A percentile compares a stretch with the other conserved stretches of the same genome.
Evolutionary conservation across 1,140 invertebrate genomes (phyloP).

Genomic region (Atopsyche davidsoni): DNA sequence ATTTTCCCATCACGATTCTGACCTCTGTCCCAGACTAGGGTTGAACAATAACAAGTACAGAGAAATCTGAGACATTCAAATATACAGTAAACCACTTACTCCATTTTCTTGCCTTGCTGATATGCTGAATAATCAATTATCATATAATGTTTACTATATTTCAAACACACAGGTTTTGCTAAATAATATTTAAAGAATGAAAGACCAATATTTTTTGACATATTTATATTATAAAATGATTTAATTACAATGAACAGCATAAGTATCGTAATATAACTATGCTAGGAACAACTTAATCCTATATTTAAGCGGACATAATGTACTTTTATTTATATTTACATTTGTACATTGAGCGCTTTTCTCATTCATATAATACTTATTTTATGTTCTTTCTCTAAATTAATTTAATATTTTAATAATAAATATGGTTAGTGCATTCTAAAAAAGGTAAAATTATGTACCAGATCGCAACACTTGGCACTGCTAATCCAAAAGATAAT

Average conservation of each 20-base stretch:
- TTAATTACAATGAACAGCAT: slow-evolving; percentile 54
- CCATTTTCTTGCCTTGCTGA: too few species aligned
- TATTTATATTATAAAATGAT: slow-evolving; percentile 55
- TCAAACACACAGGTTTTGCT: too few species aligned
- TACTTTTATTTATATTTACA: slow-evolving; percentile 50
- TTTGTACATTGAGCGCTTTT: slow-evolving; percentile 52
- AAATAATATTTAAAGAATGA: not conserved
- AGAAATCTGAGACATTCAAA: too few species aligned
- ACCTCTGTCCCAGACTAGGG: too few species aligned
- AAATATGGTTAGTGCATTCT: slow-evolving; percentile 30
- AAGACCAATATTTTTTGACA: slow-evolving; percentile 45
- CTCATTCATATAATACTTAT: slow-evolving; percentile 44
- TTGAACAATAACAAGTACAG: too few species aligned
- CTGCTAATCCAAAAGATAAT: slow-evolving; percentile 26
- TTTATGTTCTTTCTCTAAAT: slow-evolving; percentile 39
- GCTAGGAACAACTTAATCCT: slow-evolving; percentile 50
- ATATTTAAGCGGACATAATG: slow-evolving; percentile 50
- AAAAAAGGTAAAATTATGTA: slow-evolving; percentile 25
- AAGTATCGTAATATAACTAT: slow-evolving; percentile 52
- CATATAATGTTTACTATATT: too few species aligned
- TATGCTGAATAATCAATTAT: too few species aligned
- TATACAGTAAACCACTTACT: too few species aligned
- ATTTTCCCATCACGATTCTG: too few species aligned
- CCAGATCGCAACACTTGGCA: slow-evolving; percentile 18
- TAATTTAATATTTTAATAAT: slow-evolving; percentile 35